Evolutionary conservation across 2,113 vertebrate genomes (phyloP).

Genomic region (Rhodinocichla rosea): DNA sequence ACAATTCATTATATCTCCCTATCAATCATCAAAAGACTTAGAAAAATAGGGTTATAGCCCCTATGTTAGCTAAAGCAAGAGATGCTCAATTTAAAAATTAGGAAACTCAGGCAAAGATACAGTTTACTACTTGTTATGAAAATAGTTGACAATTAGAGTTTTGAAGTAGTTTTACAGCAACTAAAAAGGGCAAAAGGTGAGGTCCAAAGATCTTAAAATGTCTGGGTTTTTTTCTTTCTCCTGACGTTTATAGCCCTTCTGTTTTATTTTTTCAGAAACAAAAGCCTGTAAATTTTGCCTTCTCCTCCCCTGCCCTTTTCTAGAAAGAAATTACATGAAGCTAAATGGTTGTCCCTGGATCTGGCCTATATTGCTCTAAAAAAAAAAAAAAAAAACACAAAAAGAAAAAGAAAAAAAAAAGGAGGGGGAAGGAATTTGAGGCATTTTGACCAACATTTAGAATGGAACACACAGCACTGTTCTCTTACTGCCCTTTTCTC

Average conservation of each 20-base stretch:
- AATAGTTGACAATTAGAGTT: neutral
- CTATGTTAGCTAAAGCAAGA: neutral
- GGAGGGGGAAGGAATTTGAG: neutral
- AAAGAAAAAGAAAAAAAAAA: neutral
- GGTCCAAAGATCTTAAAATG: neutral
- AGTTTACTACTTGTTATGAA: neutral
- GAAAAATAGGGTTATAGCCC: neutral
- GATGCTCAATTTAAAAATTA: neutral
- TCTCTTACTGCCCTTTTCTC: neutral
- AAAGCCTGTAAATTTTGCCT: neutral
- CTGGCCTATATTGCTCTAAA: neutral
- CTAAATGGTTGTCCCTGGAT: neutral
- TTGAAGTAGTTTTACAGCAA: neutral
- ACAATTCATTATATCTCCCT: neutral
- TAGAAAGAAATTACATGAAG: neutral
- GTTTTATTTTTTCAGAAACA: neutral
- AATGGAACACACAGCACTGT: neutral
- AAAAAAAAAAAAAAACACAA: too few species aligned
- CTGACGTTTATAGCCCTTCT: neutral
- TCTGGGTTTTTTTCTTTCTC: neutral
- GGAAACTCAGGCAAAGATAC: neutral
- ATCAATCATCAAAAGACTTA: neutral
- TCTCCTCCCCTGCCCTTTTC: neutral
- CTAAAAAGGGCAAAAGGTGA: neutral
- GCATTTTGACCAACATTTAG: neutral